Evolutionary conservation across 2,888 invertebrate species (phyloP).

Genomic region (Drosophila stalkeri): DNA sequence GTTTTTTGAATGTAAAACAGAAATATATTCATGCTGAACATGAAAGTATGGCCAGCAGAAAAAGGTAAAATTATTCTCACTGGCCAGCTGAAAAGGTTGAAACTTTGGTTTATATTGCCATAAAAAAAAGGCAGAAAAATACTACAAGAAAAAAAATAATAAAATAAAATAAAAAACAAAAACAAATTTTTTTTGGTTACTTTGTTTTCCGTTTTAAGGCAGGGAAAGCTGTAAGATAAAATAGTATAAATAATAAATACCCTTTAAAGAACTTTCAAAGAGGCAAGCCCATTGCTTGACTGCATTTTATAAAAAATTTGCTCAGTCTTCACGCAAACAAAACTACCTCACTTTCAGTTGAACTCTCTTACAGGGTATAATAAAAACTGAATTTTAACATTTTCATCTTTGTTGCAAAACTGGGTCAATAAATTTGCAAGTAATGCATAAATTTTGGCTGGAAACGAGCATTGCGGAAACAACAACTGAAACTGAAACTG

Average conservation of each 20-base stretch:
- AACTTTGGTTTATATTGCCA: slow-evolving; percentile 8
- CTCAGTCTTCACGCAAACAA: neutral
- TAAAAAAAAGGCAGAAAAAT: slow-evolving; percentile 37
- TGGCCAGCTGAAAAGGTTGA: slow-evolving; percentile 4
- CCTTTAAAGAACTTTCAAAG: neutral
- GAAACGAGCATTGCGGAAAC: neutral
- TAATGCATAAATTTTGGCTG: slow-evolving; percentile 73
- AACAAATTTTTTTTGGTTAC: no score
- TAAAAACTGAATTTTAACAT: slow-evolving; percentile 55
- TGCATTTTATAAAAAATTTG: neutral
- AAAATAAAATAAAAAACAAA: no score
- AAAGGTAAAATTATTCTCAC: no score
- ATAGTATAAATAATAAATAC: neutral
- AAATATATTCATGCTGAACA: neutral
- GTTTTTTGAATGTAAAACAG: no score
- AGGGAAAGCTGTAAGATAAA: neutral
- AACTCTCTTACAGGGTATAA: neutral
- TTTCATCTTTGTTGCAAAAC: slow-evolving; percentile 58
- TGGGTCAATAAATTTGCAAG: slow-evolving; percentile 81
- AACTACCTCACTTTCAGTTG: neutral
- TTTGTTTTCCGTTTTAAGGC: slow-evolving; percentile 57
- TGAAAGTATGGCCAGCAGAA: neutral
- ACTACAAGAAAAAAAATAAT: slow-evolving; percentile 34
- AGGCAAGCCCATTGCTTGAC: neutral
- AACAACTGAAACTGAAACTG: slow-evolving; percentile 3